A percentile compares a stretch with the other conserved stretches of the same genome.
phyloP scores from a whole-genome alignment of 2,113 vertebrate species.

The Paraplagusia blochii region DNA sequence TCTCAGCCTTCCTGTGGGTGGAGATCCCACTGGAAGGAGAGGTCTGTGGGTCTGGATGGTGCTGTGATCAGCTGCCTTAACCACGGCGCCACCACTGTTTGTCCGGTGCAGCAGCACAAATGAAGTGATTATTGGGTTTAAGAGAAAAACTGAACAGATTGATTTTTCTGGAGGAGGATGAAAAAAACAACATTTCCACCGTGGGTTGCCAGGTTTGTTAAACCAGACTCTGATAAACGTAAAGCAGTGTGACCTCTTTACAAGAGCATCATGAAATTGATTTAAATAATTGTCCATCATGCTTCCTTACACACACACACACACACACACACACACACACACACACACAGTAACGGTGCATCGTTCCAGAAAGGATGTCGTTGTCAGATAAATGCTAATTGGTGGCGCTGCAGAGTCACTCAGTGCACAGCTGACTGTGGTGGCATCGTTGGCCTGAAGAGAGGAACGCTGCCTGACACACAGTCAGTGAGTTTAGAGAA shows the following conservation, averaged over 20 bases:
- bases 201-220: neutral
- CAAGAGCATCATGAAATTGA: slow-evolving; percentile 38
- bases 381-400: slow-evolving; percentile 5
- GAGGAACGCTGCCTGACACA: slow-evolving; percentile 63
- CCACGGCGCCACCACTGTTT: too few relatives aligned
- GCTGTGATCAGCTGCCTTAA: too few relatives aligned
- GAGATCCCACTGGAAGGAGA: too few relatives aligned
- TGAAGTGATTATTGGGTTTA: too few relatives aligned
- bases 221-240: slow-evolving; percentile 4
- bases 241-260: slow-evolving; percentile 26
- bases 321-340: too few relatives aligned
- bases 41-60: too few relatives aligned
- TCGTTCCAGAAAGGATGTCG: slow-evolving; percentile 16
- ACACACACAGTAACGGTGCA: slow-evolving; percentile 13
- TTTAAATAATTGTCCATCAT: slow-evolving; percentile 52
- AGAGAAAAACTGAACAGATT: too few relatives aligned
- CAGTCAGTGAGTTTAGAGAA: slow-evolving; percentile 41
- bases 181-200: too few relatives aligned
- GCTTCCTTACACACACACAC: slow-evolving; percentile 13
- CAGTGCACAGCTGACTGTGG: slow-evolving; percentile 63
- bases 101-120: too few relatives aligned
- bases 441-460: slow-evolving; percentile 66
- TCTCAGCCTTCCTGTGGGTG: too few relatives aligned
- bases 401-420: slow-evolving; percentile 34
- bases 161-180: too few relatives aligned